A percentile compares a stretch with the other conserved stretches of the same genome.
phyloP scores from a whole-genome alignment of 2,113 vertebrate species.

The Corythoichthys intestinalis region DNA sequence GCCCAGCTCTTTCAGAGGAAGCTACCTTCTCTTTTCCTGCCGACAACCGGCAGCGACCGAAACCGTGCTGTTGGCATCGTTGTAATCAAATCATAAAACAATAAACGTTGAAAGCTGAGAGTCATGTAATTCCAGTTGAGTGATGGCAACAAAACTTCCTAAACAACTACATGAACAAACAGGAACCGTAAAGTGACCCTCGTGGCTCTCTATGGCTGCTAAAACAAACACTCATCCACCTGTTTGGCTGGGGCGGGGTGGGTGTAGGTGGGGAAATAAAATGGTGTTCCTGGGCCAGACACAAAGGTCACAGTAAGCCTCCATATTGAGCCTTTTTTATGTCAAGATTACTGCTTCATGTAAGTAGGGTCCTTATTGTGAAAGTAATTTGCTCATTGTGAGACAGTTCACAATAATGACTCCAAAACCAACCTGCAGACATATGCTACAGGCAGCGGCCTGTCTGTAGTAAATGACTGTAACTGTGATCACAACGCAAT shows the following conservation, averaged over 20 bases:
- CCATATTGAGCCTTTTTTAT: slow-evolving; percentile 1
- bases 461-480: background rate
- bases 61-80: background rate
- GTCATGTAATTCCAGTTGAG: background rate
- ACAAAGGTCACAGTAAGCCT: slow-evolving; percentile 20
- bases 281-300: background rate
- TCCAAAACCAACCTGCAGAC: background rate
- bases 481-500: background rate
- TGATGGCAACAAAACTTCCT: slow-evolving; percentile 31
- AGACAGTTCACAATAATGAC: slow-evolving; percentile 2
- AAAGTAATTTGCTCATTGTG: background rate
- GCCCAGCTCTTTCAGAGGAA: slow-evolving; percentile 24
- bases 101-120: background rate
- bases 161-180: slow-evolving; percentile 55
- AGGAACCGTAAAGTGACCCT: slow-evolving; percentile 40
- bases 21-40: slow-evolving; percentile 7
- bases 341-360: slow-evolving; percentile 9
- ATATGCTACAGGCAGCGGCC: background rate
- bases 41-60: background rate
- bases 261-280: background rate
- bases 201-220: slow-evolving; percentile 5
- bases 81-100: background rate
- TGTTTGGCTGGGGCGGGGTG: slow-evolving; percentile 49
- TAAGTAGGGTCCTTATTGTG: background rate
- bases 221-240: slow-evolving; percentile 58